Conservation (phyloP, 2,113 vertebrate species). For the Corythornis vintsioides region DNA sequence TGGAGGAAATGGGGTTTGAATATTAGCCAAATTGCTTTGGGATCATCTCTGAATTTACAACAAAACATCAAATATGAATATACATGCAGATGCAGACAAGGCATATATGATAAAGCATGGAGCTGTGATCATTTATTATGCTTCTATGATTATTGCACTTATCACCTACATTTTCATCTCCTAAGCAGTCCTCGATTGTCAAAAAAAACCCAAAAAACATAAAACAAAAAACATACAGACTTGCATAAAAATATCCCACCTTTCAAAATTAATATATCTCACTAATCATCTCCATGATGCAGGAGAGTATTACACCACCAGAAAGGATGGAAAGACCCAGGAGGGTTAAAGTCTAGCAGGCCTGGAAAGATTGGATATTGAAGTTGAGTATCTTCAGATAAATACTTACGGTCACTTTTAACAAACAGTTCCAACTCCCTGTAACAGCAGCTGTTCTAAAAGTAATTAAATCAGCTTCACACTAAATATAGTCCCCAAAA, state of each 20-base stretch:
- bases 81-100: not conserved
- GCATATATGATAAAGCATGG: not conserved
- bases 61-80: not conserved
- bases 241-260: not conserved
- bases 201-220: not conserved
- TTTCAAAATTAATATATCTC: not conserved
- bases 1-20: too few species aligned
- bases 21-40: too few species aligned
- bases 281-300: not conserved
- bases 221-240: not conserved
- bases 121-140: slow-evolving; percentile 22
- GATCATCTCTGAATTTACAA: not conserved
- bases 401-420: slow-evolving; percentile 51
- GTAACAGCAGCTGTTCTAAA: slow-evolving; percentile 60
- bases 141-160: not conserved
- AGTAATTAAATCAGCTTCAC: slow-evolving; percentile 66
- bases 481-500: slow-evolving; percentile 60
- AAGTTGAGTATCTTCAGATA: slow-evolving; percentile 11
- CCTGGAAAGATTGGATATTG: not conserved
- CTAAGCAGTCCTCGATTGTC: not conserved
- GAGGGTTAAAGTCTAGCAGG: not conserved
- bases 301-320: not conserved
- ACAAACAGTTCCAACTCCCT: slow-evolving; percentile 31
- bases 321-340: not conserved
- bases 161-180: not conserved